Conservation (phyloP, 1,140 invertebrate species). For the Hormaphis cornu region DNA sequence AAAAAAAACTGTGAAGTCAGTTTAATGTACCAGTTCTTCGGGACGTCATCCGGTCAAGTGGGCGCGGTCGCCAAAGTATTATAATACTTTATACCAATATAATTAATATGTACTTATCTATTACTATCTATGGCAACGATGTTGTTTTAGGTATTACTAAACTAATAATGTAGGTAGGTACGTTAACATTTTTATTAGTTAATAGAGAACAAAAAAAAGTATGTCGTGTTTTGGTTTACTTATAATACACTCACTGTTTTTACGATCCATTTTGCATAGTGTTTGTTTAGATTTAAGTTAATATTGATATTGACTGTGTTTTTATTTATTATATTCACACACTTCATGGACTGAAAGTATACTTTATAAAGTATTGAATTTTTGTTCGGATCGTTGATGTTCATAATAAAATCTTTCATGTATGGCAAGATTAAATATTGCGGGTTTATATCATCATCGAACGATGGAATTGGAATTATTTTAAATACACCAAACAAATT, state of each 20-base stretch:
- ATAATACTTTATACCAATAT: too few relatives aligned
- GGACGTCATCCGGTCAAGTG: too few relatives aligned
- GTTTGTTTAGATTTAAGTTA: neutral
- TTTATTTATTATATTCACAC: neutral
- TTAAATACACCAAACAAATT: neutral
- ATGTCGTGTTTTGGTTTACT: too few relatives aligned
- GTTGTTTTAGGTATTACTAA: too few relatives aligned
- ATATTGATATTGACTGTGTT: neutral
- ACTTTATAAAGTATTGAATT: neutral
- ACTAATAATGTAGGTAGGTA: too few relatives aligned
- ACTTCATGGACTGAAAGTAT: neutral
- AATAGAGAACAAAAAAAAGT: too few relatives aligned
- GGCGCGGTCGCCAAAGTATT: too few relatives aligned
- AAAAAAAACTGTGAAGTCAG: too few relatives aligned
- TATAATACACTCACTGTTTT: neutral
- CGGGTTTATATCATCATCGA: neutral
- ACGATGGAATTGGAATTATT: neutral
- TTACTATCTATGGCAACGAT: too few relatives aligned
- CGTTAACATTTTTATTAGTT: too few relatives aligned
- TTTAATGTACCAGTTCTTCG: too few relatives aligned
- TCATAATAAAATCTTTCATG: neutral
- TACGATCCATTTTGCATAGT: neutral
- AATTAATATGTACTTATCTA: too few relatives aligned
- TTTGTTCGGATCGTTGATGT: neutral
- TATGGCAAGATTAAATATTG: neutral